Base-by-base conservation (phyloP, 2,113 vertebrate species). In the Anser cygnoides region DNA sequence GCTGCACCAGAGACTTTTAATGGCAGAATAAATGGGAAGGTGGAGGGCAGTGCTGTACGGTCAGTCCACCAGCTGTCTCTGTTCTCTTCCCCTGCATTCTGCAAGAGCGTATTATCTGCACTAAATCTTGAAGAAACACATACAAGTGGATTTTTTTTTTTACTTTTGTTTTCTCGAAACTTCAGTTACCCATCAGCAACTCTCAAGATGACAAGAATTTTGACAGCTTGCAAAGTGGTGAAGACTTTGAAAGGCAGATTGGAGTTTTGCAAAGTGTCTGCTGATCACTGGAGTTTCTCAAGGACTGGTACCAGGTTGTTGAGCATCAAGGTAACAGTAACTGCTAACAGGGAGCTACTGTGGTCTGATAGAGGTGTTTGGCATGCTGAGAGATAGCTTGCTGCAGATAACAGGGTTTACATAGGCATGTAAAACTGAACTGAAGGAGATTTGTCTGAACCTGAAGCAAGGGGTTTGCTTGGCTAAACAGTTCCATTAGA, bases 191-290 rank as follows among this genome's bases (percentile, higher is more conserved):
- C 35, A 29, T 73, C 16, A 2, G 82, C 88, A 28, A 20, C 95
- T 87, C 94, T 93, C 94, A 97, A 97, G 94, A 99, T 99, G 99
- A 98, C 98, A 89, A 98, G 98, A 95, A 98, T 99, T 94, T 97
- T 99, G 96, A 97, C 98, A 85, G 98, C 98, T 87, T 98, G 87
- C 97, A 98, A 97, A 96, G 95, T 98, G 61, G 96, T 98, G 70
- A 99, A 97, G 97, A 97, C 97, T 37, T 96, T 99, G 93, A 98
- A 97, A 94, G 97, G 68, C 54, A 98, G 98, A 43, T 90, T 96
- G 95, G 94, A 95, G 78, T 94, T 97, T 86, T 93, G 97, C 93
- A 98, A 96, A 31, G 92, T 85, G 72, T 92, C 94, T 89, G 88
- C 92, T 65, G 95, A 94, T 78, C 86, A 78, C 29, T 93, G 97